A percentile compares a stretch with the other conserved stretches of the same genome.
Evolutionary conservation across 2,113 vertebrate species (phyloP).

Genomic region (Amphiprion ocellaris): DNA sequence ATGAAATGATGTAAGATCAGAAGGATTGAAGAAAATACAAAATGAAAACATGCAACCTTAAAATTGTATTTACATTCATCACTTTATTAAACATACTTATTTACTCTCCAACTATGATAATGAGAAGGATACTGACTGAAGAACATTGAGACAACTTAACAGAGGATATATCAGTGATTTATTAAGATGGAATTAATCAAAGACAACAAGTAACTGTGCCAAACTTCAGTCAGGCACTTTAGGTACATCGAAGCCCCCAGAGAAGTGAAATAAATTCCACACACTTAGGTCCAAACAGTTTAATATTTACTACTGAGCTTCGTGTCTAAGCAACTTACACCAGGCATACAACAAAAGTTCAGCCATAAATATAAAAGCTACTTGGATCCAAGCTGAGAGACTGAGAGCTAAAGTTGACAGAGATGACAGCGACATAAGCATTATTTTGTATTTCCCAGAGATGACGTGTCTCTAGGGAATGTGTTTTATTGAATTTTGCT

Average conservation of each 20-base stretch:
- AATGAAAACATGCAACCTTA: no score
- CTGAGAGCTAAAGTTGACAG: slow-evolving; percentile 10
- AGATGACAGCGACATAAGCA: slow-evolving; percentile 27
- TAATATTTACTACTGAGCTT: slow-evolving; percentile 31
- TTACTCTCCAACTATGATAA: not conserved
- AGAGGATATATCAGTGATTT: not conserved
- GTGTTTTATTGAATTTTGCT: slow-evolving; percentile 44
- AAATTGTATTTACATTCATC: no score
- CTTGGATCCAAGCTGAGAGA: slow-evolving; percentile 15
- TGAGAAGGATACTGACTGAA: not conserved
- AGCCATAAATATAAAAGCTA: slow-evolving; percentile 37
- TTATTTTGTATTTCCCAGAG: slow-evolving; percentile 27
- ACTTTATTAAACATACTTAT: no score
- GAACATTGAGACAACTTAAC: not conserved
- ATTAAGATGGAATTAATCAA: slow-evolving; percentile 1
- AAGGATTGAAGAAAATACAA: no score
- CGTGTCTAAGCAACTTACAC: slow-evolving; percentile 33
- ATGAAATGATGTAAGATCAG: no score
- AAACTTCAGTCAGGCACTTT: slow-evolving; percentile 3
- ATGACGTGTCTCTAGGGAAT: slow-evolving; percentile 44
- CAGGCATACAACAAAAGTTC: not conserved
- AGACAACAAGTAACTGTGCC: not conserved
- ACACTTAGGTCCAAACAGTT: slow-evolving; percentile 3
- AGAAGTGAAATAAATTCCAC: not conserved
- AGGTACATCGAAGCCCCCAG: not conserved